Evolutionary conservation across 1,140 invertebrate species (phyloP), one percentile per base, ranked within the genome.

Genomic region (Neodiprion pinetum): DNA sequence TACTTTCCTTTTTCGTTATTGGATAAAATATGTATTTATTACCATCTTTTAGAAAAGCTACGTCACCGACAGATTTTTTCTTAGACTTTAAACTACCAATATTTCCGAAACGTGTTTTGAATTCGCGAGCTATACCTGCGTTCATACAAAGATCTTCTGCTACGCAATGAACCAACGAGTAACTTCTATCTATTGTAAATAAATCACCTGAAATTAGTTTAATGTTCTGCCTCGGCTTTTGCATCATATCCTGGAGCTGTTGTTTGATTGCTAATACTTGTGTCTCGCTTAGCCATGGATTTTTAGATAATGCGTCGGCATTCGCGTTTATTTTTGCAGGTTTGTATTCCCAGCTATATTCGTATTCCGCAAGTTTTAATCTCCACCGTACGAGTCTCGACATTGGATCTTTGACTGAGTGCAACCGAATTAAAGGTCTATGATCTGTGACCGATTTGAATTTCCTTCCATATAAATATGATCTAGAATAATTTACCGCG

Each of bases 231-330:
- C 87, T 86, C 67, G 80, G 69, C 77, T 86, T 83, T 76, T 90
- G 86, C 23, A 81, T 74, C 12, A 90, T 83, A 69, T 87, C 77
- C 17, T 17, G 17, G 17, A 17, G 17, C 17, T 17, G 17, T 17
- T 17, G 17, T 17, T 17, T 0, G 17, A 17, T 17, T 17, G 17
- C 17, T 17, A 17, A 75, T 84, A 87, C 47, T 88, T 75, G 79
- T 86, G 90, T 67, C 86, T 83, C 79, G 87, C 84, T n/a, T 66
- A 88, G 72, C 1, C 83, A 78, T 50, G 90, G 74, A 75, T 85
- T 72, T 48, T 80, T 81, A 2, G 73, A 79, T 2, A 85, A 17
- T 17, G 17, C 17, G 17, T 17, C 17, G 17, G 17, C 17, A 17
- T 17, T 17, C 17, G 17, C 17, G 17, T 17, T 17, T 17, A 17